Conservation (phyloP, 2,113 vertebrate genomes). For the Anser brachyrhynchus region DNA sequence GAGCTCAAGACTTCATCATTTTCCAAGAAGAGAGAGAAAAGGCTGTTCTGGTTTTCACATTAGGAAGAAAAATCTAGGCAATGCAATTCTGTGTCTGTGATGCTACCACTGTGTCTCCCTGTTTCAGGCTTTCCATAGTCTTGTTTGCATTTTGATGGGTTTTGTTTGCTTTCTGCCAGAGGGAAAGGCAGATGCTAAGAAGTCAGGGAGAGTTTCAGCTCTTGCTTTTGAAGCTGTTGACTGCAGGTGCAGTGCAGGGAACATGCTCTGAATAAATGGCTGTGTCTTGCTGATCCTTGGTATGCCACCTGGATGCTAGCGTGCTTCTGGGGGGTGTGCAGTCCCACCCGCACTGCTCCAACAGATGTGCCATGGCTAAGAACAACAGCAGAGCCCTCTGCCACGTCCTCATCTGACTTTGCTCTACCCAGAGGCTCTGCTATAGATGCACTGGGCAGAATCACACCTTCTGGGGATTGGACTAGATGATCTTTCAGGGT, state of each 20-base stretch:
- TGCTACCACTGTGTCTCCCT: rapidly evolving
- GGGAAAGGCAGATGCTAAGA: not conserved
- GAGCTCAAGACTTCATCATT: not conserved
- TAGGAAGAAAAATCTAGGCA: not conserved
- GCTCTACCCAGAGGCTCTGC: not conserved
- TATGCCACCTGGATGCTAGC: not conserved
- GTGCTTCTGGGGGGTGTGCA: not conserved
- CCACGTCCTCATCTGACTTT: not conserved
- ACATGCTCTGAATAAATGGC: not conserved
- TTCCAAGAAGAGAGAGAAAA: not conserved
- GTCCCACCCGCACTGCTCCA: not conserved
- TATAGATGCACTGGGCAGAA: not conserved
- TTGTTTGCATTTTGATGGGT: conserved; percentile 1
- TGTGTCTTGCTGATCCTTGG: not conserved
- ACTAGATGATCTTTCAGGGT: too few relatives aligned
- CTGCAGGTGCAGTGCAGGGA: not conserved
- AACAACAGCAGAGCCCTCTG: not conserved
- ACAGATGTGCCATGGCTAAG: not conserved
- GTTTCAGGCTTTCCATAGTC: not conserved
- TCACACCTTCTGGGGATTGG: not conserved
- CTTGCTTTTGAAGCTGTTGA: not conserved
- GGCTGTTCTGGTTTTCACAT: not conserved
- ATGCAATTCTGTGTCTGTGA: not conserved
- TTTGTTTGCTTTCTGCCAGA: not conserved
- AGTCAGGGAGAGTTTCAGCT: not conserved